These are phyloP conservation scores for Oscheius sp. DNA, from an alignment of 2,888 invertebrate species.

Conservation along the genomic window DNA sequence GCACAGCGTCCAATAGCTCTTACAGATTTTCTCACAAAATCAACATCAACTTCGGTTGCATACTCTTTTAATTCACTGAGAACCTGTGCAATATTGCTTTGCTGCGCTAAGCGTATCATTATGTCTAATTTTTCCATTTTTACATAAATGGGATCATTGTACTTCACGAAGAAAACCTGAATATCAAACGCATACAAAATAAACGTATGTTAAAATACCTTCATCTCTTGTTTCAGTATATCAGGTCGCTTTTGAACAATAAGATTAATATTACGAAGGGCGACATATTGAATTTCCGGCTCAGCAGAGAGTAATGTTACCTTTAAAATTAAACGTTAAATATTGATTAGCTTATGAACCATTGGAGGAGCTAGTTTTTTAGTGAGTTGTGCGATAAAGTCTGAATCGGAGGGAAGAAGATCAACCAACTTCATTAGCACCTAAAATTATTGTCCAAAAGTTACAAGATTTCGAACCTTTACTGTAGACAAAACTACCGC, in stretches of 20 bases:
- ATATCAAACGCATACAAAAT: neutral
- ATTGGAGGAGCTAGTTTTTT: slow-evolving; percentile 98
- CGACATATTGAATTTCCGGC: slow-evolving; percentile 99
- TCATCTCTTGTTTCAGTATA: slow-evolving; percentile 99
- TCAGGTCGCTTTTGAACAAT: slow-evolving; percentile 98
- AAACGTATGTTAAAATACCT: slow-evolving; percentile 77
- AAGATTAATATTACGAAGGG: slow-evolving; percentile 95
- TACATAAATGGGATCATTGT: slow-evolving; percentile 99
- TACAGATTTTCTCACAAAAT: slow-evolving; percentile 98
- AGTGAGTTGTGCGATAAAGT: slow-evolving; percentile 90
- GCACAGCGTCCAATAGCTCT: slow-evolving; percentile 98
- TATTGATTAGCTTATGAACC: slow-evolving; percentile 75
- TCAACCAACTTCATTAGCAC: slow-evolving; percentile 97
- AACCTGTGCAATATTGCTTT: slow-evolving; percentile 97
- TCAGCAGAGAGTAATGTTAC: slow-evolving; percentile 94
- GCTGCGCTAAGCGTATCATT: slow-evolving; percentile 97
- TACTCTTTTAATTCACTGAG: slow-evolving; percentile 96
- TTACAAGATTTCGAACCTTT: slow-evolving; percentile 80
- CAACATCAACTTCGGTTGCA: slow-evolving; percentile 98
- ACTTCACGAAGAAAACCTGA: slow-evolving; percentile 92
- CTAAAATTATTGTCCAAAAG: too few relatives aligned
- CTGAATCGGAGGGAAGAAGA: slow-evolving; percentile 91
- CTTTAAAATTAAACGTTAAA: slow-evolving; percentile 14
- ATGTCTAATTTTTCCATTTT: slow-evolving; percentile 98
- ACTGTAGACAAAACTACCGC: slow-evolving; percentile 98